Base-by-base conservation (phyloP, 2,797 vertebrate species). In the Miichthys miiuy region DNA sequence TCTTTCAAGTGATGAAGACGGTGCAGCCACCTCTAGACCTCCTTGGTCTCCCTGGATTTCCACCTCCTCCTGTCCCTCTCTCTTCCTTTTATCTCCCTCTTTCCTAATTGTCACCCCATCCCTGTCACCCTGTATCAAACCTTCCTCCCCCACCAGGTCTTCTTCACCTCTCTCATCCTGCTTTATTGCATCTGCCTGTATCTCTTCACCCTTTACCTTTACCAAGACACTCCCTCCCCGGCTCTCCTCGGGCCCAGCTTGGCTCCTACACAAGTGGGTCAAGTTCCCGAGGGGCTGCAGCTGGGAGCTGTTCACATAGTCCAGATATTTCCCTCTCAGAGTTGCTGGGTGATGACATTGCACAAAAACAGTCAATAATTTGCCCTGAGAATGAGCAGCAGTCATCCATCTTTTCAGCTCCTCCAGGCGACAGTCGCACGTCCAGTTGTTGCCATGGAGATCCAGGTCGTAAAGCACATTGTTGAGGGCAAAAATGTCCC, bases 391-490 rank as follows among this genome's bases (percentile, higher is more conserved):
- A 55, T 97, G 97, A 68, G 94, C 96, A 27, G 93, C 84, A 1
- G 93, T 95, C 94, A 99, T 95, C 98, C 98, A 98, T 67, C 78
- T 94, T 89, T 96, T 97, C 84, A 99, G 89, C 61, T 95, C 95
- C 7, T 95, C 91, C 52, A 99, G 91, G 44, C 92, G 94, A 75
- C 98, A 99, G 91, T 98, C 97, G 2, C 98, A 99, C 4, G 93
- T 97, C 98, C 98, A 99, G 87, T 96, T 94, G 14, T 99, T 99
- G 57, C 96, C 97, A 14, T 97, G 96, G 79, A 99, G 95, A 83
- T 98, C 96, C 74, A 99, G 82, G 71, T 96, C 93, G 75, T 96
- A 96, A 79, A 99, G 96, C 16, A 91, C 91, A 0, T 89, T 91
- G 89, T 96, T 99, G 57, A 96, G 93, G 25, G 96, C 80, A 52